Conservation (phyloP, 1,140 invertebrate species). For the Caenorhabditis briggsae region DNA sequence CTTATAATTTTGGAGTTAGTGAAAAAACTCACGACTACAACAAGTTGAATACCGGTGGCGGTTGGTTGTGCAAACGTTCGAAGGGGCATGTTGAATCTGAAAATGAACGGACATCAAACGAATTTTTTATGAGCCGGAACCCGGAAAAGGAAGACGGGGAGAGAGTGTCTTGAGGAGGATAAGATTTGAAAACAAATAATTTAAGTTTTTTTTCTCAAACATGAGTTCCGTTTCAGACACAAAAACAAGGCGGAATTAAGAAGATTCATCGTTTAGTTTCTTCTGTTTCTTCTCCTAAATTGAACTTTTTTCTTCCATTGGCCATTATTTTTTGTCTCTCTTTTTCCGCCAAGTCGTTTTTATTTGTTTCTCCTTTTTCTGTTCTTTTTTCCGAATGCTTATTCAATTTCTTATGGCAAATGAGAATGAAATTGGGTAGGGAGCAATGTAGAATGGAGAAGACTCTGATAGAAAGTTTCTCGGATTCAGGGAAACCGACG, state of each 20-base stretch:
- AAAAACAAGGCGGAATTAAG: too few species aligned
- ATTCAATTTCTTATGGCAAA: not conserved
- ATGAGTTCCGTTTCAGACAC: not conserved
- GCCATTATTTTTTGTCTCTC: conserved; percentile 1
- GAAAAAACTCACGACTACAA: conserved; percentile 29
- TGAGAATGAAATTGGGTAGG: not conserved
- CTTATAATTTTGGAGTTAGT: not conserved
- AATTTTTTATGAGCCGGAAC: not conserved
- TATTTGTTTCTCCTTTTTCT: conserved; percentile 8
- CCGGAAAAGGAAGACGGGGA: not conserved
- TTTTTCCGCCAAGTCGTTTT: not conserved
- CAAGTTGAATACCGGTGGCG: not conserved
- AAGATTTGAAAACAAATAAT: too few species aligned
- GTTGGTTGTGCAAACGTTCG: conserved; percentile 35
- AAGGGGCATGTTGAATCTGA: not conserved
- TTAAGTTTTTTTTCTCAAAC: not conserved
- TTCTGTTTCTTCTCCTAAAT: conserved; percentile 12
- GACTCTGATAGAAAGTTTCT: not conserved
- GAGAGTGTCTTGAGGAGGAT: too few species aligned
- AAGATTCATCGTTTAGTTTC: not conserved
- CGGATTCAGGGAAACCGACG: too few species aligned
- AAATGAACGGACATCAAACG: not conserved
- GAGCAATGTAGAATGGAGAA: not conserved
- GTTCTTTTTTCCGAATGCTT: conserved; percentile 1
- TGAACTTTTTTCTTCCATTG: conserved; percentile 36